phyloP scores from a whole-genome alignment of 2,113 vertebrate genomes.

The Hystrix brachyura region DNA sequence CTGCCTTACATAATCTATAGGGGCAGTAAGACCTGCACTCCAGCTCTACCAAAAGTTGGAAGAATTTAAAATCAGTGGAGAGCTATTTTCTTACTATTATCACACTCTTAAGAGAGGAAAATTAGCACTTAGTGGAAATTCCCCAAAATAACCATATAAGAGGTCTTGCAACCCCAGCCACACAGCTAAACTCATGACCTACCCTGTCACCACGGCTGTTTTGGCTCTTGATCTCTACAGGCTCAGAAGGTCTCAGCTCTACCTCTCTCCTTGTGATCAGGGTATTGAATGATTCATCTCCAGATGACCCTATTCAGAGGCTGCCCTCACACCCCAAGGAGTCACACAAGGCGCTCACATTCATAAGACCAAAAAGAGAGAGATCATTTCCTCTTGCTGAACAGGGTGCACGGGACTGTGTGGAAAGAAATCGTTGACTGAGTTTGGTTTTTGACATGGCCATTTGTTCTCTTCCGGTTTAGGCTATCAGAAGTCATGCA shows the following conservation, averaged over 20 bases:
- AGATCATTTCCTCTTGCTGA: background rate
- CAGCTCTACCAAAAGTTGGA: background rate
- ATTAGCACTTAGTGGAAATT: background rate
- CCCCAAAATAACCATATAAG: background rate
- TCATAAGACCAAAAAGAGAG: background rate
- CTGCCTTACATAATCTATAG: background rate
- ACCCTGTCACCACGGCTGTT: background rate
- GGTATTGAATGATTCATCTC: background rate
- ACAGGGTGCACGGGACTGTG: fast-evolving
- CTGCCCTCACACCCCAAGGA: background rate
- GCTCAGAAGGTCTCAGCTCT: background rate
- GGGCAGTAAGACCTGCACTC: too few species aligned
- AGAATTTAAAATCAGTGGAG: background rate
- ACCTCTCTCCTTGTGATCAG: background rate
- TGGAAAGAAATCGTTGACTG: background rate
- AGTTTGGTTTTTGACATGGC: background rate
- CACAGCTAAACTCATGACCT: background rate
- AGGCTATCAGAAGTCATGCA: background rate
- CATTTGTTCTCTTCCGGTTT: background rate
- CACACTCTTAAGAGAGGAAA: background rate
- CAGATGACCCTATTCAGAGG: background rate
- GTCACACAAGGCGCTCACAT: fast-evolving
- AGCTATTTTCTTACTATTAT: background rate
- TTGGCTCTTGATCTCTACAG: background rate
- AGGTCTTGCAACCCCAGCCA: background rate